Conservation (phyloP, 2,113 vertebrate genomes). For the Maccullochella peelii region DNA sequence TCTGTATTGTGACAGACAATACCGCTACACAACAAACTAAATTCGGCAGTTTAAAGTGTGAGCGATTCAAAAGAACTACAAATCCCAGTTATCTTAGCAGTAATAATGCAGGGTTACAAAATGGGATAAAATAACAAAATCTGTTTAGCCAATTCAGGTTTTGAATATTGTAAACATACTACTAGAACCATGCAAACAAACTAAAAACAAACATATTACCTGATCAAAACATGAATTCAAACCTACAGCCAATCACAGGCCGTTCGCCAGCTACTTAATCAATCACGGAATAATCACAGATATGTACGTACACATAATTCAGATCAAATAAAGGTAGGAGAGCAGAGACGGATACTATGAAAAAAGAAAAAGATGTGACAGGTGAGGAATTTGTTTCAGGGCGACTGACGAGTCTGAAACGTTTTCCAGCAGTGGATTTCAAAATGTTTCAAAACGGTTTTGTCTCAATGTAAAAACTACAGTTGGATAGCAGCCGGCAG, state of each 20-base stretch:
- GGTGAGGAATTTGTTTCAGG: constrained; percentile 20
- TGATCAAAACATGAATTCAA: not conserved
- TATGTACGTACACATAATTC: not conserved
- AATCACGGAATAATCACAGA: not conserved
- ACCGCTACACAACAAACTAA: not conserved
- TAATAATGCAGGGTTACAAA: not conserved
- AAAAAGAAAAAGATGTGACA: not conserved
- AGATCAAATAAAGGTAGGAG: not conserved
- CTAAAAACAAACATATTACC: not conserved
- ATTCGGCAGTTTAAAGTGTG: not conserved
- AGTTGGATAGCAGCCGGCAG: not conserved
- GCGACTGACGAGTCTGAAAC: not conserved
- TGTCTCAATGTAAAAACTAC: not conserved
- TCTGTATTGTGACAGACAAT: too few species aligned
- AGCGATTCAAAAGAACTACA: constrained; percentile 11
- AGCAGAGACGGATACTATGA: not conserved
- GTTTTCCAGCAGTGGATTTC: constrained; percentile 13
- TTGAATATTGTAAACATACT: constrained; percentile 17
- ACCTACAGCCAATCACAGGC: constrained; percentile 48
- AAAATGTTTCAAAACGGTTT: not conserved
- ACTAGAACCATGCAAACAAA: not conserved
- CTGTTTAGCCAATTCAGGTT: too few species aligned
- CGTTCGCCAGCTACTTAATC: not conserved
- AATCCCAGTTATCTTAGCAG: not conserved
- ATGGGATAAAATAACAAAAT: not conserved